Evolutionary conservation across 2,113 vertebrate genomes (phyloP).

Genomic region (Argyrosomus japonicus): DNA sequence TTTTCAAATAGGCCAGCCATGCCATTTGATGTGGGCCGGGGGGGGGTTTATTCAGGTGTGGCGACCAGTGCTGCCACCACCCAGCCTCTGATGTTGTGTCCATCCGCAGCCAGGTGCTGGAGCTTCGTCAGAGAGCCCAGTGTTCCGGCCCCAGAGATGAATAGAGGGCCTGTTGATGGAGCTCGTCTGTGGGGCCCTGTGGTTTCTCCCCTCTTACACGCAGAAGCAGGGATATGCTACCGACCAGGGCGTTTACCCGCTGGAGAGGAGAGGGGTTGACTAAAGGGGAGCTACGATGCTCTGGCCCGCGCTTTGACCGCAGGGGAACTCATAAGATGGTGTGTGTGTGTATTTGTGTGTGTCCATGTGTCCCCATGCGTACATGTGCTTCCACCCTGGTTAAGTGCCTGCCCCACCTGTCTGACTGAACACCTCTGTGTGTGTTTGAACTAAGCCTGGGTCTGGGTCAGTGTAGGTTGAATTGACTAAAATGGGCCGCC

Average conservation of each 20-base stretch:
- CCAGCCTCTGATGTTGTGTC: conserved; percentile 74
- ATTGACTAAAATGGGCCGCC: conserved; percentile 17
- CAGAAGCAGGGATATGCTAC: conserved; percentile 31
- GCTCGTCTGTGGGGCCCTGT: conserved; percentile 68
- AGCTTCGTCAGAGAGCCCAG: conserved; percentile 70
- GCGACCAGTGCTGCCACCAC: conserved; percentile 60
- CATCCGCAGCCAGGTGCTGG: conserved; percentile 74
- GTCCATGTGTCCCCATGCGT: conserved; percentile 6
- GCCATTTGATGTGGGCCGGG: conserved; percentile 72
- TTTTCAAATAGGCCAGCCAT: conserved; percentile 55
- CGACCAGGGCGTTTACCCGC: conserved; percentile 63
- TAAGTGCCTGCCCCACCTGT: conserved; percentile 55
- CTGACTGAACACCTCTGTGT: conserved; percentile 59
- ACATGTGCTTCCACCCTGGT: conserved; percentile 9
- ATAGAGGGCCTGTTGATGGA: conserved; percentile 76
- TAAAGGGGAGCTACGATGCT: conserved; percentile 30
- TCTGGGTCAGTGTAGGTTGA: conserved; percentile 21
- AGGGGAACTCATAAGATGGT: conserved; percentile 19
- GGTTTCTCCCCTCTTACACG: conserved; percentile 68
- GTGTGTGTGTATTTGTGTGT: conserved; percentile 25
- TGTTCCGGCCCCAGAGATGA: conserved; percentile 67
- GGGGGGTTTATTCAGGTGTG: conserved; percentile 80
- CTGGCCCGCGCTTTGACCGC: conserved; percentile 26
- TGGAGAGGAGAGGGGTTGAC: conserved; percentile 35
- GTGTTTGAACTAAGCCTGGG: conserved; percentile 31